These are phyloP conservation scores for Umimayanthus chanpuru DNA, from an alignment of 92 coral and sea anemone species.

Conservation along the genomic window DNA sequence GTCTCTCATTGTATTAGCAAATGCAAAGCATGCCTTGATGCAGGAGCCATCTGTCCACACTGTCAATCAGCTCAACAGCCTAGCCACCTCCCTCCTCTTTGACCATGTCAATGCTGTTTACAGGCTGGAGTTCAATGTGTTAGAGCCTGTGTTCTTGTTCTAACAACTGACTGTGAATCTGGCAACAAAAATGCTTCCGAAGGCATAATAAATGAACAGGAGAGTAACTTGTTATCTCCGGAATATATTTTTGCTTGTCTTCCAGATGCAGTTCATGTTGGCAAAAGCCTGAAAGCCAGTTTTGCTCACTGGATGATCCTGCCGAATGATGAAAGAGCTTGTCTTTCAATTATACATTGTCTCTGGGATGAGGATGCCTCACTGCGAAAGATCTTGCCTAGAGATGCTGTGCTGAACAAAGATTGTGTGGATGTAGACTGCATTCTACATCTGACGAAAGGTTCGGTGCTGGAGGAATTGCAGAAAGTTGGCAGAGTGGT, in stretches of 20 bases:
- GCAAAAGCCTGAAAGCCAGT: conserved; percentile 47
- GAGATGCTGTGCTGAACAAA: conserved; percentile 53
- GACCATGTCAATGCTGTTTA: conserved; percentile 31
- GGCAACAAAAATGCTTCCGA: conserved; percentile 60
- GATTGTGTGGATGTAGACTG: conserved; percentile 60
- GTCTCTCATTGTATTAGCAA: conserved; percentile 26
- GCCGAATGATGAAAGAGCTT: conserved; percentile 51
- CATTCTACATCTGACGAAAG: conserved; percentile 47
- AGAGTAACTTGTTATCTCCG: conserved; percentile 19
- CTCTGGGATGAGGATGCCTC: conserved; percentile 38
- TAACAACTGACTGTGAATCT: conserved; percentile 53
- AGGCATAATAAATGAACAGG: conserved; percentile 1
- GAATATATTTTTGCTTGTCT: conserved; percentile 40
- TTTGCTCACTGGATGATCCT: conserved; percentile 62
- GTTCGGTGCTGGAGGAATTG: conserved; percentile 29
- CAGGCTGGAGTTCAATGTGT: conserved; percentile 21
- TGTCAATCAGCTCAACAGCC: neutral
- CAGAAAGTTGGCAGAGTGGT: conserved; percentile 43
- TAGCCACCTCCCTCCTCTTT: conserved; percentile 35
- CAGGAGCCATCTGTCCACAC: conserved; percentile 32
- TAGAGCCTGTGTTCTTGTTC: conserved; percentile 46
- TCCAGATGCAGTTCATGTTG: conserved; percentile 59
- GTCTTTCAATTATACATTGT: conserved; percentile 47
- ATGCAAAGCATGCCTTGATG: conserved; percentile 29
- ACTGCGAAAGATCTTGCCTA: conserved; percentile 43